A percentile compares a stretch with the other conserved stretches of the same genome.
Conservation (phyloP, 2,797 vertebrate species). For the Jordanella pulchra region DNA sequence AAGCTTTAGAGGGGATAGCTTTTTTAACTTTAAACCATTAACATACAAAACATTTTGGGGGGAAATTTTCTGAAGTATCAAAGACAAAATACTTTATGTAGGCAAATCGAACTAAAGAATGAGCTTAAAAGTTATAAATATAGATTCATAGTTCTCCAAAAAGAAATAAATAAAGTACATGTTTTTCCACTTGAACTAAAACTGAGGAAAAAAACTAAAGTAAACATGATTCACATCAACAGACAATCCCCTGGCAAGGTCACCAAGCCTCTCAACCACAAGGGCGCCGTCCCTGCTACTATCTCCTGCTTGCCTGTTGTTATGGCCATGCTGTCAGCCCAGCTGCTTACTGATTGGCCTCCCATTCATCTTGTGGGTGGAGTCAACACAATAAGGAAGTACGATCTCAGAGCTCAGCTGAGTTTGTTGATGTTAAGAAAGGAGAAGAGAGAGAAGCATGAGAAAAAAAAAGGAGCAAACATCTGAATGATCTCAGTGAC, state of each 20-base stretch:
- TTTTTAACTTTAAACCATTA: background rate
- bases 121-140: conserved; percentile 1
- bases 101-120: background rate
- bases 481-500: conserved; percentile 2
- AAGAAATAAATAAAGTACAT: conserved; percentile 6
- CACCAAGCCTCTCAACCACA: conserved; percentile 63
- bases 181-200: background rate
- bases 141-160: background rate
- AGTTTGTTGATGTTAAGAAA: conserved; percentile 69
- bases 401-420: conserved; percentile 57
- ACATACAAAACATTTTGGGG: background rate
- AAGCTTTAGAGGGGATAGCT: background rate
- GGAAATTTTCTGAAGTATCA: background rate
- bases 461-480: conserved; percentile 11
- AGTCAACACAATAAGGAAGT: conserved; percentile 45
- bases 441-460: background rate
- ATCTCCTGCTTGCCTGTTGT: conserved; percentile 48
- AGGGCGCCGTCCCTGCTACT: conserved; percentile 56
- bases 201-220: conserved; percentile 23
- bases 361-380: conserved; percentile 50
- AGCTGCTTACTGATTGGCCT: conserved; percentile 55
- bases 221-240: conserved; percentile 55
- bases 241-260: conserved; percentile 60
- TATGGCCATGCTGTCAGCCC: conserved; percentile 57
- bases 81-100: background rate